phyloP scores from a whole-genome alignment of 2,888 invertebrate species.

The Hyposoter didymator region DNA sequence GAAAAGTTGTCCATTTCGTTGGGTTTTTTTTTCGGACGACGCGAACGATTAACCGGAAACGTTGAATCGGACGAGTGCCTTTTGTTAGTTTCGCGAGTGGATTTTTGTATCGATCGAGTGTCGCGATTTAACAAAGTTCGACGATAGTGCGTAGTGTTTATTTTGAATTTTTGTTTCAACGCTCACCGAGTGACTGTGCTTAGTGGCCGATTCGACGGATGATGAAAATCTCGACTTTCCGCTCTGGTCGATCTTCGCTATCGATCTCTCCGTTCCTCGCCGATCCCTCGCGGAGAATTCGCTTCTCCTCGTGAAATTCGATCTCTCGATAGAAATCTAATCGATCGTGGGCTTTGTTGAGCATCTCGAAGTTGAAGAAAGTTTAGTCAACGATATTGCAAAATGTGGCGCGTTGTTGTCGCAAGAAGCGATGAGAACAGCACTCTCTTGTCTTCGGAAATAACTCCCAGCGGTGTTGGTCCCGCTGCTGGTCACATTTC shows the following conservation, averaged over 20 bases:
- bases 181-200: background rate
- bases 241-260: background rate
- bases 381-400: constrained; percentile 3
- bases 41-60: background rate
- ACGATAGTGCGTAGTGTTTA: background rate
- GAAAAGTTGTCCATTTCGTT: background rate
- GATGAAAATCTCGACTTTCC: constrained; percentile 8
- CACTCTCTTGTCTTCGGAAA: constrained; percentile 81
- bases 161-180: background rate
- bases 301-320: background rate
- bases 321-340: background rate
- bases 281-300: background rate
- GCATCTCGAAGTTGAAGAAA: background rate
- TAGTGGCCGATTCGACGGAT: background rate
- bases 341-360: background rate
- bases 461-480: constrained; percentile 75
- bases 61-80: background rate
- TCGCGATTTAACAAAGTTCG: background rate
- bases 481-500: constrained; percentile 74
- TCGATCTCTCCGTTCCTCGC: background rate
- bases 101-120: background rate
- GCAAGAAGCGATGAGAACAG: constrained; percentile 83
- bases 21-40: background rate
- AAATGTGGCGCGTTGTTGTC: constrained; percentile 83
- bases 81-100: background rate